Evolutionary conservation across 2,888 invertebrate genomes (phyloP), one percentile per base, ranked within the genome.

Genomic region (Steromphala cineraria): DNA sequence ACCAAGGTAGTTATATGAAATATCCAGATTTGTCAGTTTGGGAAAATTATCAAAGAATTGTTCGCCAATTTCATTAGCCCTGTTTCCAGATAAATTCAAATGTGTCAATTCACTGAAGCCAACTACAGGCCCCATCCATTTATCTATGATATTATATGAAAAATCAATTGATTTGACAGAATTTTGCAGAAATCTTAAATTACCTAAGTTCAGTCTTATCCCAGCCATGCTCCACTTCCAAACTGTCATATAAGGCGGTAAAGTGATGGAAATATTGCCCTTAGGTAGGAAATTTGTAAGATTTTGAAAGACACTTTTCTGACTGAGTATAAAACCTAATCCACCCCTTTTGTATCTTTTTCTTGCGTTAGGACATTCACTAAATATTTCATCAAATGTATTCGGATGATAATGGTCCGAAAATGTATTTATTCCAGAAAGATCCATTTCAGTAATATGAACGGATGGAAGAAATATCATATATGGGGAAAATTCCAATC

Each of bases 71-170:
- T 19, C 17, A 21, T n/a, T 24, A 10, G 28, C 53, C 10, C 19
- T 28, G 40, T 67, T 79, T 21, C 53, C 19, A 13, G 79, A 79
- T 0, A 81, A n/a, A 55, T 81, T 56, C 21, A 81, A 31, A 75
- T 36, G 15, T 53, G n/a, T 53, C 40, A 81, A 36, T 40, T 79
- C 75, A 15, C 79, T 53, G n/a, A 79, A 17, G n/a, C 79, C 79
- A 40, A 1, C 1, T 15, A 79, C 15, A 13, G 75, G 75, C 2
- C 81, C 79, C 28, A 15, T 31, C 55, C 53, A 79, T 17, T 8
- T 0, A 24, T 53, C 10, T n/a, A 81, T 28, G 1, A 56, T 2
- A 53, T 81, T 81, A 13, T 74, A 19, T 15, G 75, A 75, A 2
- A 78, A 28, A 53, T 81, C 75, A 24, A 78, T 55, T 8, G 28